A percentile compares a stretch with the other conserved stretches of the same genome.
These are phyloP conservation scores for Scolopax rusticola DNA, from an alignment of 2,797 vertebrate genomes.

Conservation along the genomic window DNA sequence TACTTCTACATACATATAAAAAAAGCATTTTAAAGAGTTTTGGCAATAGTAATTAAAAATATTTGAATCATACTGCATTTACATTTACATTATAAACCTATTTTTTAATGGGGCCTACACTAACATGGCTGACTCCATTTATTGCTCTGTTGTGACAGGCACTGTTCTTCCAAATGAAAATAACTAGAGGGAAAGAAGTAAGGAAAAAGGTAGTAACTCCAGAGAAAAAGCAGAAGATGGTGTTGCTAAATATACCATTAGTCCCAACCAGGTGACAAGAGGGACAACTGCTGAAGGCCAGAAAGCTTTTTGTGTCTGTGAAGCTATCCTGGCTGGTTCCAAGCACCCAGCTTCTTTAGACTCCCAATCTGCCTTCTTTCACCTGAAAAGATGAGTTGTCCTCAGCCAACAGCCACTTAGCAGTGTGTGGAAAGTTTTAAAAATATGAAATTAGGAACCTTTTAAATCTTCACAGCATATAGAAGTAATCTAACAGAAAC, in stretches of 20 bases:
- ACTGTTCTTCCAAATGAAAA: background rate
- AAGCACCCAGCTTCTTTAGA: background rate
- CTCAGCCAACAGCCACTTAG: background rate
- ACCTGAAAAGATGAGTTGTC: background rate
- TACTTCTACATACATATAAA: background rate
- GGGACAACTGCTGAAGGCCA: background rate
- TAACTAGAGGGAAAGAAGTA: background rate
- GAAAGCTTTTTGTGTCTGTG: background rate
- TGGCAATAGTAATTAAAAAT: background rate
- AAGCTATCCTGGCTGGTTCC: background rate
- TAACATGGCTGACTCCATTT: background rate
- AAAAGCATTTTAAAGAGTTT: background rate
- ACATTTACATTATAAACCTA: background rate
- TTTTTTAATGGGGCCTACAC: background rate
- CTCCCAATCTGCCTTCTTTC: background rate
- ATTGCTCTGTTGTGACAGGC: background rate
- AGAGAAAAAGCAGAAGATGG: background rate
- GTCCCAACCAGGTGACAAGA: background rate
- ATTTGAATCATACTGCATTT: background rate
- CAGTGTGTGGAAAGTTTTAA: background rate
- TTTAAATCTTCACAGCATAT: background rate
- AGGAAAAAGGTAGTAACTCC: background rate
- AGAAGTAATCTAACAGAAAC: background rate
- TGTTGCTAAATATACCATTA: background rate
- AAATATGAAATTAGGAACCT: background rate